phyloP scores from a whole-genome alignment of 2,113 vertebrate genomes.

The Camelus bactrianus region DNA sequence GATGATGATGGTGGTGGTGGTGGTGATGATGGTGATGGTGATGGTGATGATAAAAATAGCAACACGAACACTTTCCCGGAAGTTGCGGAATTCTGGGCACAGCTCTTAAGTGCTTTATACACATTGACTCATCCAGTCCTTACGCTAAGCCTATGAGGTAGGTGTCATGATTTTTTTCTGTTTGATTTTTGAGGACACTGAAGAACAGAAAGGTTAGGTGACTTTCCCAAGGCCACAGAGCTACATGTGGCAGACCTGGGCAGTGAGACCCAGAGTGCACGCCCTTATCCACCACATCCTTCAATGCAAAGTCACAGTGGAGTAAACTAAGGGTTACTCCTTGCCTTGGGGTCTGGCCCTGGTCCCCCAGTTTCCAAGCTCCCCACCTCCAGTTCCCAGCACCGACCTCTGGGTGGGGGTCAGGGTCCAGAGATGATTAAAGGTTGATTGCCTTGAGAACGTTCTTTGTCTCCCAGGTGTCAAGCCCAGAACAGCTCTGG shows the following conservation, averaged over 20 bases:
- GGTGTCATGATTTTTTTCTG: neutral
- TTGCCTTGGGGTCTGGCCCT: neutral
- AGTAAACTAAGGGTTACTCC: neutral
- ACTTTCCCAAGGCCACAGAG: neutral
- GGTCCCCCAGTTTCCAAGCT: neutral
- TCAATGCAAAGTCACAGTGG: neutral
- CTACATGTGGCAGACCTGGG: neutral
- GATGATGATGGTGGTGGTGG: neutral
- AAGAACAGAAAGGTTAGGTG: neutral
- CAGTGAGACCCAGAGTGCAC: neutral
- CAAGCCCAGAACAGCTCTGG: slow-evolving; percentile 60
- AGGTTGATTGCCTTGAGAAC: slow-evolving; percentile 55
- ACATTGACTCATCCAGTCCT: neutral
- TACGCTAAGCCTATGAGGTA: neutral
- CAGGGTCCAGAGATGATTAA: neutral
- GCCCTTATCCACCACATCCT: neutral
- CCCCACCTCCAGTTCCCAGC: neutral
- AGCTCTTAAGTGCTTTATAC: neutral
- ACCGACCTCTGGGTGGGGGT: neutral
- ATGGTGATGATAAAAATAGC: neutral
- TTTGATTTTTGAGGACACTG: neutral
- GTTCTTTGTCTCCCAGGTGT: slow-evolving; percentile 63
- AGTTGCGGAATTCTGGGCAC: neutral
- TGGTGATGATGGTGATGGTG: neutral
- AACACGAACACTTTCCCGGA: neutral